Percentiles rank a stretch among this genome's conserved stretches.
These are phyloP conservation scores for Cyrtorhinus lividipennis DNA, from an alignment of 1,140 invertebrate genomes.

Conservation along the genomic window DNA sequence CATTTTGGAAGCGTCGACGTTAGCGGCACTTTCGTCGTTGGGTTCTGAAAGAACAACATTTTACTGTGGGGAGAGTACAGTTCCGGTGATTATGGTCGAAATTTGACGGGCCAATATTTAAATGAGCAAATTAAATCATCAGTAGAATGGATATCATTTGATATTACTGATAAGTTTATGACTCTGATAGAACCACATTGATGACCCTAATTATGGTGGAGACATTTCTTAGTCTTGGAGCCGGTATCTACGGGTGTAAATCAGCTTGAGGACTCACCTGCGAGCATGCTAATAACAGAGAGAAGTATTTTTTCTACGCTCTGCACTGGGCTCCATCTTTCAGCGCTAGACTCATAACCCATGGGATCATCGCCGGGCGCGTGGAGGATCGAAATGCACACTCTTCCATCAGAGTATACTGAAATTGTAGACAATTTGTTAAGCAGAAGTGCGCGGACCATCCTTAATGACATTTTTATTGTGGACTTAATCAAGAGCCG, in stretches of 20 bases:
- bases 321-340: conserved; percentile 96
- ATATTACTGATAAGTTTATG: too few relatives aligned
- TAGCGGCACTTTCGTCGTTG: conserved; percentile 98
- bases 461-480: too few relatives aligned
- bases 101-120: too few relatives aligned
- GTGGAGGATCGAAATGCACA: conserved; percentile 99
- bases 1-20: conserved; percentile 99
- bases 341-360: conserved; percentile 96
- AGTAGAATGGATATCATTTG: too few relatives aligned
- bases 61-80: too few relatives aligned
- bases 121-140: too few relatives aligned
- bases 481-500: not conserved
- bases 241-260: too few relatives aligned
- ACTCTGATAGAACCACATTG: too few relatives aligned
- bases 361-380: conserved; percentile 98
- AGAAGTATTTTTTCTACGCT: conserved; percentile 98
- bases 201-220: too few relatives aligned
- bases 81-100: too few relatives aligned
- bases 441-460: too few relatives aligned
- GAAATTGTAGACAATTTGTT: conserved; percentile 22
- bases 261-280: conserved; percentile 50
- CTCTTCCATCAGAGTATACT: conserved; percentile 91
- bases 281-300: conserved; percentile 96
- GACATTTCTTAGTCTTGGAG: too few relatives aligned
- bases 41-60: conserved; percentile 86